phyloP scores from a whole-genome alignment of 2,113 vertebrate species.

The Indri indri region DNA sequence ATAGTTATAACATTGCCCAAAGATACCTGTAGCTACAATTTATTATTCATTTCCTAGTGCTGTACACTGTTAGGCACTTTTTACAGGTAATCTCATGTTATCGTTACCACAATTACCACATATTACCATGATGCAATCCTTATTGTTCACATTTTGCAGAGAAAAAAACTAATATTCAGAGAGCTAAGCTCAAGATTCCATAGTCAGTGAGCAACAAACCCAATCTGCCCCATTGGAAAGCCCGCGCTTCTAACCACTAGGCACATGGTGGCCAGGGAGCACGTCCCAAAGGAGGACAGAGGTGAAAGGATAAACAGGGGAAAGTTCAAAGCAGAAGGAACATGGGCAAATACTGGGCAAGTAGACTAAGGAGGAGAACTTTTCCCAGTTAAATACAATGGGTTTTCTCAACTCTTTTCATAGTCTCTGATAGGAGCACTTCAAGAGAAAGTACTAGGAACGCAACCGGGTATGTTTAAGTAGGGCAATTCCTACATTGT shows the following conservation, averaged over 20 bases:
- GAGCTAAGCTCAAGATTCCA: not conserved
- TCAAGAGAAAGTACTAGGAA: not conserved
- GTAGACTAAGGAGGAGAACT: not conserved
- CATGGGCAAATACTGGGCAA: not conserved
- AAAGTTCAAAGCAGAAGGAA: not conserved
- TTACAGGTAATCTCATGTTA: not conserved
- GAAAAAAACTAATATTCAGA: not conserved
- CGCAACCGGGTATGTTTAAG: not conserved
- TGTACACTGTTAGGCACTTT: not conserved
- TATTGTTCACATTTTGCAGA: not conserved
- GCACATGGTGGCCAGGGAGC: not conserved
- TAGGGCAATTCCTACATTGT: not conserved
- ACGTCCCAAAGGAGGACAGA: not conserved
- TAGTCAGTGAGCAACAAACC: not conserved
- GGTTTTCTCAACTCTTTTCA: not conserved
- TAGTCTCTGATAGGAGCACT: not conserved
- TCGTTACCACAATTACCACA: not conserved
- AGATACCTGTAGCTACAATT: not conserved
- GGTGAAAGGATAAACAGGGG: not conserved
- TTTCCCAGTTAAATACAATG: not conserved
- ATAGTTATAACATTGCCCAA: not conserved
- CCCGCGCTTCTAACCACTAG: not conserved
- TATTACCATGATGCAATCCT: not conserved
- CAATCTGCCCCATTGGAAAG: not conserved
- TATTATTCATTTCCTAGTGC: not conserved